Conservation (phyloP, 2,797 vertebrate genomes). For the Thripadectes ignobilis region DNA sequence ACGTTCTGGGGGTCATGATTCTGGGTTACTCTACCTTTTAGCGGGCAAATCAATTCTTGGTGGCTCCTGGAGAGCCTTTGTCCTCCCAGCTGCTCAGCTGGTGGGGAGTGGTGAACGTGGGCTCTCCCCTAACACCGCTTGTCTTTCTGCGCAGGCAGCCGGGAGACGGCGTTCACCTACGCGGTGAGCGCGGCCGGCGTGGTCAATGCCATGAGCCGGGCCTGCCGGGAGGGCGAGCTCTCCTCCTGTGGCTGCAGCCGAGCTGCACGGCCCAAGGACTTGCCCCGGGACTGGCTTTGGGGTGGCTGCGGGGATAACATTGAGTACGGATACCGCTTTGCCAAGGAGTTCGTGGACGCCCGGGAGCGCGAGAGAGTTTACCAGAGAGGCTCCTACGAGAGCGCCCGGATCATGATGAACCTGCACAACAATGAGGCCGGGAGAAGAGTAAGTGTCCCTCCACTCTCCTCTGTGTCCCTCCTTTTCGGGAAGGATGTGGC, state of each 20-base stretch:
- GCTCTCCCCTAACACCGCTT: not conserved
- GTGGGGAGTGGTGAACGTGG: fast-evolving
- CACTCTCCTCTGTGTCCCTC: fast-evolving
- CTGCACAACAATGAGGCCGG: conserved; percentile 97
- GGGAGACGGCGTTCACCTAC: conserved; percentile 96
- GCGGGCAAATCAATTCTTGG: fast-evolving
- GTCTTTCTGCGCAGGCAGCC: conserved; percentile 83
- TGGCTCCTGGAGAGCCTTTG: not conserved
- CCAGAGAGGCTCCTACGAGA: conserved; percentile 89
- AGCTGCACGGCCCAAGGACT: conserved; percentile 90
- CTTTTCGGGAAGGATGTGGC: fast-evolving
- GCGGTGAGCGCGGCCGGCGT: conserved; percentile 95
- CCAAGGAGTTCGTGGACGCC: conserved; percentile 97
- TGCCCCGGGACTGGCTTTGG: conserved; percentile 98
- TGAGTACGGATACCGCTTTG: conserved; percentile 95
- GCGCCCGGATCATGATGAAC: conserved; percentile 91
- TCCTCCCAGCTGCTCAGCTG: fast-evolving
- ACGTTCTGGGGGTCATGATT: not conserved
- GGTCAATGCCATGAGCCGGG: conserved; percentile 95
- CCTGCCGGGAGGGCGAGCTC: conserved; percentile 95
- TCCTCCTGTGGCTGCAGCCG: conserved; percentile 96
- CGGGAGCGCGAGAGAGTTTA: conserved; percentile 93
- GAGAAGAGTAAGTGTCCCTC: conserved; percentile 85
- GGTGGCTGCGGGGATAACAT: conserved; percentile 98
- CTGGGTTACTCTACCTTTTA: not conserved